Base-by-base conservation (phyloP, 2,113 vertebrate species). In the Oncorhynchus keta region DNA sequence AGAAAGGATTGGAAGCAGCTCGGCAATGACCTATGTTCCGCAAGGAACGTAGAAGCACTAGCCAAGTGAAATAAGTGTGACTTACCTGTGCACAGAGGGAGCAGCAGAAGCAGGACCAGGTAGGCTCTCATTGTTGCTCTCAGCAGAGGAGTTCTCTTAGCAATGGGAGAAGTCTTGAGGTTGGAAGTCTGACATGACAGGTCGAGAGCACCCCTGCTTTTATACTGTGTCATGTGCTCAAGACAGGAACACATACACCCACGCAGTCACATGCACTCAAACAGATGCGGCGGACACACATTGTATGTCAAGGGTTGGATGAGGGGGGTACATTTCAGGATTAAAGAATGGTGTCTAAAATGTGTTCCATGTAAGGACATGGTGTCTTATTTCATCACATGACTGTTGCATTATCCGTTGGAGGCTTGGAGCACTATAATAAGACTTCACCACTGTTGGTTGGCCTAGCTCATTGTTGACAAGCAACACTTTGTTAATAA, bases 41-140 rank as follows among this genome's bases (percentile, higher is more conserved):
- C 13, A 55, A 55, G 51, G 51, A 55, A 55, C 51, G 5, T 5
- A 16, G 2, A 55, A 55, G 51, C 51, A 55, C 51, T 18, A 55
- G 39, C 39, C 11, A 45, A 45, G 8, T 11, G 1, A 45, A 55
- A 16, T 55, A 68, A 64, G 39, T 24, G 51, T 28, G 48, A 11
- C 65, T 11, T 70, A 82, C 80, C 84, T 65, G 72, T 55, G 70
- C 85, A 85, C n/a, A 87, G 13, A 7, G 86, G 87, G 76, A 88
- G 72, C 75, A 90, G 72, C 45, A 88, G 35, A 5, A 85, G n/a
- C 39, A 88, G 73, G 22, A 87, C 39, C 9, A 88, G 51, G 69
- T 55, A 79, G 68, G 48, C 70, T 70, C 82, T 89, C 82, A 87
- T 89, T n/a, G n/a, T 81, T 26, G 20, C n/a, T 28, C 65, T 70